phyloP scores from a whole-genome alignment of 2,113 vertebrate genomes.

The Elachura formosa region DNA sequence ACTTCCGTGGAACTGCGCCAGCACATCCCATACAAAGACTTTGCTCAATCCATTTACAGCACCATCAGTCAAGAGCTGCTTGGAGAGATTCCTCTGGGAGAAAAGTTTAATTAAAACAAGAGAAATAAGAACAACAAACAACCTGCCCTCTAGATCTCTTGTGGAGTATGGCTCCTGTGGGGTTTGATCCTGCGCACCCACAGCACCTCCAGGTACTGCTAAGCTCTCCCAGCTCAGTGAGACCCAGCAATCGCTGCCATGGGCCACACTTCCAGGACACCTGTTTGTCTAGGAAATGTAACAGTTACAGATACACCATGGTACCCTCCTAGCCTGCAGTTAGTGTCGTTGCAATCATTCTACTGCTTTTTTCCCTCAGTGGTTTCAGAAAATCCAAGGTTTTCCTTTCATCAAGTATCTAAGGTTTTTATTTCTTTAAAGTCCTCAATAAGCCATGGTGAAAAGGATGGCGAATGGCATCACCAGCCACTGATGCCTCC shows the following conservation, averaged over 20 bases:
- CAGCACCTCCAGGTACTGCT: neutral
- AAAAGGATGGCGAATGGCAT: neutral
- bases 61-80: neutral
- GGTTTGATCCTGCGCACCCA: neutral
- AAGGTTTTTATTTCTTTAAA: neutral
- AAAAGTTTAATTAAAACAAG: neutral
- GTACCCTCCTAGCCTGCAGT: fast-evolving
- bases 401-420: neutral
- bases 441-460: fast-evolving
- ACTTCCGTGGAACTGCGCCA: neutral
- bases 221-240: fast-evolving
- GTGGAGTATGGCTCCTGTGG: neutral
- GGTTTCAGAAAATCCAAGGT: neutral
- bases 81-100: neutral
- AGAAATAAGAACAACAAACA: neutral
- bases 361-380: neutral
- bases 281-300: fast-evolving
- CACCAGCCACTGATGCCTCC: neutral
- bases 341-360: fast-evolving
- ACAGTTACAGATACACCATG: fast-evolving
- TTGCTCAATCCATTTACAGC: neutral
- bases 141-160: neutral
- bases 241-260: fast-evolving
- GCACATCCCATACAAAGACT: neutral
- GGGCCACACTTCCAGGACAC: neutral